Evolutionary conservation across 2,113 vertebrate genomes (phyloP).

Genomic region (Nannobrachium achirus): DNA sequence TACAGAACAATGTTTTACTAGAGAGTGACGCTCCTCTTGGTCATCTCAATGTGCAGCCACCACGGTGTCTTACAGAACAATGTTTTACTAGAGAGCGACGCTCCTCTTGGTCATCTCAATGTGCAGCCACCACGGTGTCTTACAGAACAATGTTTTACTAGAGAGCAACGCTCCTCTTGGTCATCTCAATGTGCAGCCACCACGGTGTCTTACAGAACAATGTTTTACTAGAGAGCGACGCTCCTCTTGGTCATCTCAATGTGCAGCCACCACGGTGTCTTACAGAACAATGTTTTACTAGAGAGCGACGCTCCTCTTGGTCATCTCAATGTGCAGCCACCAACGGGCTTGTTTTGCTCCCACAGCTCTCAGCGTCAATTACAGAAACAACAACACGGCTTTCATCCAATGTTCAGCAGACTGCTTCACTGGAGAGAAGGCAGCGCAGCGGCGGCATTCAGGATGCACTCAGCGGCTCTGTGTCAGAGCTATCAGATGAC

Average conservation of each 20-base stretch:
- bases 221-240: too few species aligned
- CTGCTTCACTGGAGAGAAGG: conserved; percentile 22
- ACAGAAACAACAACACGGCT: conserved; percentile 18
- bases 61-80: too few species aligned
- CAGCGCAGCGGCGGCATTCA: background rate
- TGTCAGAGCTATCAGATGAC: conserved; percentile 46
- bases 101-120: background rate
- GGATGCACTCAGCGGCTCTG: conserved; percentile 30
- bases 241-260: background rate
- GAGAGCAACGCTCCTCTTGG: background rate
- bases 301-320: background rate
- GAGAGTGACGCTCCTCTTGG: background rate
- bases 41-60: background rate
- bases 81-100: too few species aligned
- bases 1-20: too few species aligned
- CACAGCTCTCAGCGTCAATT: conserved; percentile 38
- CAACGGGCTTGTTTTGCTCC: conserved; percentile 6
- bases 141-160: too few species aligned
- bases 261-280: too few species aligned
- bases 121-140: too few species aligned
- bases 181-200: background rate
- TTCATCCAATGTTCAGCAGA: conserved; percentile 32
- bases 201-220: too few species aligned
- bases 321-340: background rate
- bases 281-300: too few species aligned